Evolutionary conservation across 2,888 invertebrate genomes (phyloP).

Genomic region (Agapostemon virescens): DNA sequence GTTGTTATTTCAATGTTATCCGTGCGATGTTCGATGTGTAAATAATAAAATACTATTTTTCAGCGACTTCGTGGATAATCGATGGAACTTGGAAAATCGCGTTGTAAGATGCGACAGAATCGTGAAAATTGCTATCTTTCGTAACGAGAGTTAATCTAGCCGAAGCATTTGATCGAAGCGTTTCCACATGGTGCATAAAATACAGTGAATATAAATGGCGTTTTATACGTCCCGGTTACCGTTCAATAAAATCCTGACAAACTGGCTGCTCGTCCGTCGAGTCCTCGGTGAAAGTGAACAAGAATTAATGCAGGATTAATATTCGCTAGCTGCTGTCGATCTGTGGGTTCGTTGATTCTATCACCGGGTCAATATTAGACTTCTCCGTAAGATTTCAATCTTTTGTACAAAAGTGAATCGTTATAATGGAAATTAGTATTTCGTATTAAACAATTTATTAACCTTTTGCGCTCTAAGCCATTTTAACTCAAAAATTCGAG

Average conservation of each 20-base stretch:
- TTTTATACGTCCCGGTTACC: constrained; percentile 13
- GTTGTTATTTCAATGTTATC: neutral
- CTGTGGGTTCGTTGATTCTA: neutral
- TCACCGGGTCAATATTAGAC: neutral
- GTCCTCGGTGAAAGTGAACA: neutral
- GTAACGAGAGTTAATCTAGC: constrained; percentile 12
- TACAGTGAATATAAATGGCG: constrained; percentile 23
- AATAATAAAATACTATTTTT: neutral
- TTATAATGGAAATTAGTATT: neutral
- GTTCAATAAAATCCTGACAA: constrained; percentile 34
- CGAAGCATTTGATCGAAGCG: neutral
- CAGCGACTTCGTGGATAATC: neutral
- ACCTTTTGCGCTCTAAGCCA: too few species aligned
- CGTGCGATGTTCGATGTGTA: neutral
- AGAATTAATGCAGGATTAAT: constrained; percentile 35
- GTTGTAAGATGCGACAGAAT: neutral
- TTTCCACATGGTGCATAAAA: constrained; percentile 17
- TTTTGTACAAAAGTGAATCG: neutral
- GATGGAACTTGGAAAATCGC: neutral
- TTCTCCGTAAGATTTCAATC: neutral
- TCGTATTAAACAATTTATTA: neutral
- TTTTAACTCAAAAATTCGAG: too few species aligned
- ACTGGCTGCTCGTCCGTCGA: neutral
- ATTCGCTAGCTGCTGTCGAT: constrained; percentile 1
- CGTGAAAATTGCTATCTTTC: constrained; percentile 7